Evolutionary conservation across 2,888 invertebrate species (phyloP).

Genomic region (Acronicta alni): DNA sequence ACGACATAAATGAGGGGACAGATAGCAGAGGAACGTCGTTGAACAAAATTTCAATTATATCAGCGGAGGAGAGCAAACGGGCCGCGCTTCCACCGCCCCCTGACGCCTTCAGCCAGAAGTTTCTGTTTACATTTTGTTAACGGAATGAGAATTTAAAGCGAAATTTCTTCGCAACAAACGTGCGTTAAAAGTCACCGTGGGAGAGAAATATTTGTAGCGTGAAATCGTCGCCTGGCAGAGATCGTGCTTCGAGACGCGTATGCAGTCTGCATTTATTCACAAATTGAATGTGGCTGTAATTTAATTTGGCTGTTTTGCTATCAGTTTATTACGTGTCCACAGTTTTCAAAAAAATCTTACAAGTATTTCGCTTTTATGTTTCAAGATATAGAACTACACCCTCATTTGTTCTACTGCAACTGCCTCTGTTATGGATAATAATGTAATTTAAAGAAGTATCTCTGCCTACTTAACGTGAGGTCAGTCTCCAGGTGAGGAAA

Average conservation of each 20-base stretch:
- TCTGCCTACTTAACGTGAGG: no score
- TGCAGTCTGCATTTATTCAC: conserved; percentile 36
- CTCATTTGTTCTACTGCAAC: no score
- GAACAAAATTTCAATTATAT: conserved; percentile 84
- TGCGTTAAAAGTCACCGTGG: conserved; percentile 73
- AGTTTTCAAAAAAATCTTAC: background rate
- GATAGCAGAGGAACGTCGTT: conserved; percentile 69
- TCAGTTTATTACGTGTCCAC: conserved; percentile 7
- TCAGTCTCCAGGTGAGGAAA: no score
- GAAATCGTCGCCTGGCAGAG: conserved; percentile 64
- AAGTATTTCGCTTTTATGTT: no score
- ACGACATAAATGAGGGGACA: conserved; percentile 64
- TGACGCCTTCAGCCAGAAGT: conserved; percentile 69
- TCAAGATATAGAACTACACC: no score
- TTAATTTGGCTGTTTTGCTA: conserved; percentile 36
- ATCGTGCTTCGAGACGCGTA: conserved; percentile 38
- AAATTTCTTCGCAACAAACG: conserved; percentile 82
- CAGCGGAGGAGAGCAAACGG: conserved; percentile 67
- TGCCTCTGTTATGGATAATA: no score
- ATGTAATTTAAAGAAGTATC: no score
- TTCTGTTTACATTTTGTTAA: conserved; percentile 86
- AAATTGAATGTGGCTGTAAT: conserved; percentile 35
- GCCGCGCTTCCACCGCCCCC: conserved; percentile 64
- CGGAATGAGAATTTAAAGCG: conserved; percentile 84
- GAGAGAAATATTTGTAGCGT: conserved; percentile 69